Base-by-base conservation (phyloP, 2,797 vertebrate genomes). In the Telmatherina bonti region DNA sequence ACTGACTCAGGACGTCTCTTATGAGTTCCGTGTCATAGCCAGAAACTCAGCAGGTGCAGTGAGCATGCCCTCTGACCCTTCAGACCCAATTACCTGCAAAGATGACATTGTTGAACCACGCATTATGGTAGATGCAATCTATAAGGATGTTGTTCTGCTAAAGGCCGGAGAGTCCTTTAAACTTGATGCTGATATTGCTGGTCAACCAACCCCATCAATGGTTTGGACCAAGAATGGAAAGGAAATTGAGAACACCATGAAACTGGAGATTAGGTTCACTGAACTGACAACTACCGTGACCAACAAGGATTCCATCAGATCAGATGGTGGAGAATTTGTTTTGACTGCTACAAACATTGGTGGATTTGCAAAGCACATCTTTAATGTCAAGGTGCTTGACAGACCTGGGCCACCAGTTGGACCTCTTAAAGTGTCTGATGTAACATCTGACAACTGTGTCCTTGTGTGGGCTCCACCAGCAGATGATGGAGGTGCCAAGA, bases 301-400 rank as follows among this genome's bases (percentile, higher is more conserved):
- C 65, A 98, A 96, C 85, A 99, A 99, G 86, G 98, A 99, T 72
- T 98, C 97, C 61, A 61, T 95, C 60, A 95, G 98, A 92, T 93
- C 85, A 75, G 97, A 99, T 79, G 95, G 98, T 0, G 98, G 98
- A 76, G 95, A 96, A 89, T 98, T 97, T 85, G 93, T 92, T 22
- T 93, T 99, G 83, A 99, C 96, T 76, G 97, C 97, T 75, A 96
- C 96, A 71, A 99, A 99, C 87, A 94, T 96, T 80, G 98, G 97
- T 83, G 98, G 98, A 76, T 97, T 98, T 94, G 96, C 96, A 62
- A 99, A 98, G 74, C 98, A 99, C 83, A 89, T 98, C 73, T 99
- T 99, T 86, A 97, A 96, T 58, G 96, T 99, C 66, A 99, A 96
- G 94, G 96, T 99, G 76, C 95, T 99, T 72, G 98, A 99, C 68